phyloP scores from a whole-genome alignment of 1,140 invertebrate species.

The Drosophila arawakana region DNA sequence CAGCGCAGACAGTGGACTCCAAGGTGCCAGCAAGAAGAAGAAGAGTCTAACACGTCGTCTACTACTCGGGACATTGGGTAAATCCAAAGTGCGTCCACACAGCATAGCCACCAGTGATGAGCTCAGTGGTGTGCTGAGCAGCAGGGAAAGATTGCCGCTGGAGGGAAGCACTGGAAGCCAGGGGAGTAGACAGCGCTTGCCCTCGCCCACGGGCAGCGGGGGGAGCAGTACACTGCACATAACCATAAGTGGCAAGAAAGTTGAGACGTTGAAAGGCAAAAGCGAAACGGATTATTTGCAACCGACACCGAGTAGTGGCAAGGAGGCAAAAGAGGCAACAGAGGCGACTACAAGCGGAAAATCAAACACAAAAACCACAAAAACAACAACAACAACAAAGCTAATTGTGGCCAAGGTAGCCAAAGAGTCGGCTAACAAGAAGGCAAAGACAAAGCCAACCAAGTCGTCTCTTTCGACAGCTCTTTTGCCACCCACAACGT shows the following conservation, averaged over 20 bases:
- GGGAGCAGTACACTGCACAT: conserved; percentile 67
- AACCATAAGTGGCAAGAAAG: conserved; percentile 80
- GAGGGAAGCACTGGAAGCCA: conserved; percentile 3
- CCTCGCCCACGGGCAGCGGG: conserved; percentile 27
- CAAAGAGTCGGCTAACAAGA: conserved; percentile 37
- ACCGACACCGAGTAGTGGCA: conserved; percentile 39
- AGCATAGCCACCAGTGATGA: conserved; percentile 65
- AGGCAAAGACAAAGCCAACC: background rate
- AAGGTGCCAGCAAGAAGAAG: conserved; percentile 56
- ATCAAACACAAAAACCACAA: conserved; percentile 30
- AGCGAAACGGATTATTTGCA: conserved; percentile 79
- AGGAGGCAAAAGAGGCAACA: conserved; percentile 10
- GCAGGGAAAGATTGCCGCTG: conserved; percentile 16
- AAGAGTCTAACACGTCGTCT: conserved; percentile 72
- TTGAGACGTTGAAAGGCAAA: conserved; percentile 50
- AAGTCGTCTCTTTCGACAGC: too few relatives aligned
- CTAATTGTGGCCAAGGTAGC: conserved; percentile 66
- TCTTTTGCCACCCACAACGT: too few relatives aligned
- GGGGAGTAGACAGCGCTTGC: conserved; percentile 38
- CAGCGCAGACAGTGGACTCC: conserved; percentile 34
- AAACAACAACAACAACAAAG: conserved; percentile 66
- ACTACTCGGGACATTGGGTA: conserved; percentile 61
- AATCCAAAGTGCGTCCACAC: conserved; percentile 68
- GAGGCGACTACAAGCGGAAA: conserved; percentile 29
- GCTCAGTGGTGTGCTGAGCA: conserved; percentile 51